Conservation (phyloP, 2,888 invertebrate species). For the Idaea aversata region DNA sequence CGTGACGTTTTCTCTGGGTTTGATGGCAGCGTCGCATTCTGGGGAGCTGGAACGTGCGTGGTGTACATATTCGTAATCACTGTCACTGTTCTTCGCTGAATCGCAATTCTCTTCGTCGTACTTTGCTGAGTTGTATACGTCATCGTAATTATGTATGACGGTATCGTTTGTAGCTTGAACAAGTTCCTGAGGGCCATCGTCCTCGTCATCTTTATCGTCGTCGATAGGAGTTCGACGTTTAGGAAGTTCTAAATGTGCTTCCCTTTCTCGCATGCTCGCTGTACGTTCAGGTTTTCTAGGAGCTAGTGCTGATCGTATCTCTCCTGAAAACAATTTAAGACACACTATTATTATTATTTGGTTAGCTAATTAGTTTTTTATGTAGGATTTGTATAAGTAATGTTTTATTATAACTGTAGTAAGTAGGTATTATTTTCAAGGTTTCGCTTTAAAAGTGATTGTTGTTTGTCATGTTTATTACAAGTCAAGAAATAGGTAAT, state of each 20-base stretch:
- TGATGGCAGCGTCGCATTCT: conserved; percentile 82
- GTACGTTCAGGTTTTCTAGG: conserved; percentile 92
- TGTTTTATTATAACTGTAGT: neutral
- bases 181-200: conserved; percentile 66
- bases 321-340: conserved; percentile 77
- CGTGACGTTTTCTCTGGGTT: conserved; percentile 51
- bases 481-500: neutral
- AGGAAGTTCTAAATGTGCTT: conserved; percentile 83
- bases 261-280: conserved; percentile 91
- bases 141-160: conserved; percentile 73
- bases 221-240: conserved; percentile 72
- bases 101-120: conserved; percentile 71
- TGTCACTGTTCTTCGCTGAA: conserved; percentile 78
- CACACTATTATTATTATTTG: conserved; percentile 14
- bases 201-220: conserved; percentile 74
- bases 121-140: conserved; percentile 71
- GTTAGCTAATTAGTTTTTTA: conserved; percentile 3
- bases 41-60: conserved; percentile 84
- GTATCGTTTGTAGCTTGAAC: conserved; percentile 73
- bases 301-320: conserved; percentile 89
- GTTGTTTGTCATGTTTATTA: neutral
- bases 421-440: conserved; percentile 17
- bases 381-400: neutral
- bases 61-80: conserved; percentile 83
- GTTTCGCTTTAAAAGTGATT: conserved; percentile 9